Percentiles rank a stretch among this genome's conserved stretches.
Conservation (phyloP, 1,140 invertebrate genomes). For the Penaeus chinensis region DNA sequence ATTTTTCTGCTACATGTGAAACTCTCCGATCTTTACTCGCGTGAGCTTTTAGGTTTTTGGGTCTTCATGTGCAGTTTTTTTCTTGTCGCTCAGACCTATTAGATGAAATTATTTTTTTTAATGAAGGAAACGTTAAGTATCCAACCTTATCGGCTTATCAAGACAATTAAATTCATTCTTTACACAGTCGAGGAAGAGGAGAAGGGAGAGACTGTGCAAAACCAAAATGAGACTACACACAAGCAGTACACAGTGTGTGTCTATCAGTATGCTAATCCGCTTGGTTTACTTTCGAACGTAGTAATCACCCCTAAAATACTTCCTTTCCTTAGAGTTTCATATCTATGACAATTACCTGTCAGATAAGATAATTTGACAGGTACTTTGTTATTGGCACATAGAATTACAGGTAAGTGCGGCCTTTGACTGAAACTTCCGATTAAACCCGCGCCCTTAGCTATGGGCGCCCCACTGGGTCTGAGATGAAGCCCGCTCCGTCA, state of each 20-base stretch:
- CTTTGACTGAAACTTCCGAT: conserved; percentile 55
- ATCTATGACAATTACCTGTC: conserved; percentile 31
- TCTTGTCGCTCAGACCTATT: too few relatives aligned
- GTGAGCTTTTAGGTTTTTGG: too few relatives aligned
- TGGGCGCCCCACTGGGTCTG: conserved; percentile 39
- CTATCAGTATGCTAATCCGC: neutral
- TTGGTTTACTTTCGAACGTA: neutral
- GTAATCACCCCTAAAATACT: neutral
- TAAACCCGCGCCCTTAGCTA: conserved; percentile 35
- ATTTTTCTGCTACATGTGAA: too few relatives aligned
- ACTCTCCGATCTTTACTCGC: too few relatives aligned
- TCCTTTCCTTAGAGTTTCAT: conserved; percentile 18
- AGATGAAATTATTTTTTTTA: too few relatives aligned
- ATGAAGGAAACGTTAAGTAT: too few relatives aligned
- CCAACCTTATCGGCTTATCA: too few relatives aligned
- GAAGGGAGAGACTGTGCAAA: neutral
- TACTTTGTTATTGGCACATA: conserved; percentile 58
- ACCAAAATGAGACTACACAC: too few relatives aligned
- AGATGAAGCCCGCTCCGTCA: conserved; percentile 20
- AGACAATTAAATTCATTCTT: too few relatives aligned
- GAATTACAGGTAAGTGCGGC: conserved; percentile 46
- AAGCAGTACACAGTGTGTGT: neutral
- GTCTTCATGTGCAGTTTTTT: too few relatives aligned
- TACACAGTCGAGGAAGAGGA: neutral
- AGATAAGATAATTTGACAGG: conserved; percentile 51